phyloP scores from a whole-genome alignment of 2,888 invertebrate species.

The Mycalesis mineus region DNA sequence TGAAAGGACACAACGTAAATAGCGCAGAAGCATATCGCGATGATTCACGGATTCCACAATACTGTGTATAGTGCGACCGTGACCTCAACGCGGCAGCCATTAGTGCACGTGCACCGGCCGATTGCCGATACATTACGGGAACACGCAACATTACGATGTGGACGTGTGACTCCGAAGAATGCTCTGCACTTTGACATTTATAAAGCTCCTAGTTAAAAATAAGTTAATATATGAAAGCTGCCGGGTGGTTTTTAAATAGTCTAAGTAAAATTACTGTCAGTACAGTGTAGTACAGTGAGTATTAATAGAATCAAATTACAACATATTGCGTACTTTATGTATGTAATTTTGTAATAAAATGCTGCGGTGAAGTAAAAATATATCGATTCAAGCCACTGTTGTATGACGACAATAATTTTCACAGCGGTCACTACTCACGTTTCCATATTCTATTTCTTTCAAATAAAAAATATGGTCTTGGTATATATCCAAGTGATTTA shows the following conservation, averaged over 20 bases:
- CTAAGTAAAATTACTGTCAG: no score
- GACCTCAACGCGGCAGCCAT: slow-evolving; percentile 19
- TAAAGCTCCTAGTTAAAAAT: no score
- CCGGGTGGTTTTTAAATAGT: no score
- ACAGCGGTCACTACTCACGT: background rate
- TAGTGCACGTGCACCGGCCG: slow-evolving; percentile 20
- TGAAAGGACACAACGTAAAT: background rate
- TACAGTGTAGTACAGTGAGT: no score
- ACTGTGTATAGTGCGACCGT: slow-evolving; percentile 22
- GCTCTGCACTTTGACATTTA: no score
- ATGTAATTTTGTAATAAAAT: background rate
- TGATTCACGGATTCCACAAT: slow-evolving; percentile 16
- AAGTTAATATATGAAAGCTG: no score
- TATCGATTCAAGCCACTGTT: slow-evolving; percentile 15
- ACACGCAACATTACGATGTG: no score
- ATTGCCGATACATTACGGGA: slow-evolving; percentile 4
- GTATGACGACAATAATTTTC: slow-evolving; percentile 11
- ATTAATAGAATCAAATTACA: no score
- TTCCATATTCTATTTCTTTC: background rate
- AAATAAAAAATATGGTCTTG: no score
- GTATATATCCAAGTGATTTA: no score
- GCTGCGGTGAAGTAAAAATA: slow-evolving; percentile 12
- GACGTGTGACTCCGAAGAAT: no score
- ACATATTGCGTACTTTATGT: no score
- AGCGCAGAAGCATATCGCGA: slow-evolving; percentile 4